Evolutionary conservation across 37 sponge, comb jelly and placozoan species (phyloP).

Genomic region (Axinella damicornis): DNA sequence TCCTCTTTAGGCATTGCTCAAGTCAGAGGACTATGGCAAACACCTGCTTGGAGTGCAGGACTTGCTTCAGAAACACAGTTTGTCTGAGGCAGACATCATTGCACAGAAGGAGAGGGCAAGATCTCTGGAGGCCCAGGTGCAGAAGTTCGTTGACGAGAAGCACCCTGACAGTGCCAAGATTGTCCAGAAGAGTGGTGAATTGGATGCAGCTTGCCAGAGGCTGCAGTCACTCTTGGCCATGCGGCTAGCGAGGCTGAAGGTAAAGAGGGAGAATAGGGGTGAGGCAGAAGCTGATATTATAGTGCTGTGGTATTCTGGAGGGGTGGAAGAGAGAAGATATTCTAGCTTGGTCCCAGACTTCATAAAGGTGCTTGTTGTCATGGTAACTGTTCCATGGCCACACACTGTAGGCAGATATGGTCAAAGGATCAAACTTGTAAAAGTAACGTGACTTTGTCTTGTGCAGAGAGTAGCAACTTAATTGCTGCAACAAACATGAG

Average conservation of each 20-base stretch:
- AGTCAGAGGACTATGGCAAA: slow-evolving; percentile 93
- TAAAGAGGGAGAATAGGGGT: no score
- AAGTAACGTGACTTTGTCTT: no score
- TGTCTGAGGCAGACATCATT: slow-evolving; percentile 84
- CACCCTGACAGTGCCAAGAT: slow-evolving; percentile 81
- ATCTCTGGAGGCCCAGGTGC: slow-evolving; percentile 56
- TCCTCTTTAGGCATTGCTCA: slow-evolving; percentile 60
- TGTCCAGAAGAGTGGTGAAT: slow-evolving; percentile 43
- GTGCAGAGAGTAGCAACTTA: no score
- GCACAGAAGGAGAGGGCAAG: slow-evolving; percentile 73
- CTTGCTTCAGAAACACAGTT: slow-evolving; percentile 91
- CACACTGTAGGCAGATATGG: no score
- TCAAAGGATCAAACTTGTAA: no score
- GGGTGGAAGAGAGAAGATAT: no score
- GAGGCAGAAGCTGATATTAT: no score
- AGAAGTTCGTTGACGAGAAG: slow-evolving; percentile 53
- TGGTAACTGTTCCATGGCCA: no score
- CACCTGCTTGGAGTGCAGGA: slow-evolving; percentile 93
- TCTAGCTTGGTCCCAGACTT: no score
- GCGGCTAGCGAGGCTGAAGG: slow-evolving; percentile 42
- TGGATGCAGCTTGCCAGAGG: slow-evolving; percentile 56
- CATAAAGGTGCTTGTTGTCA: no score
- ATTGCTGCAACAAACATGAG: no score
- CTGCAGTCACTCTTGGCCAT: slow-evolving; percentile 41
- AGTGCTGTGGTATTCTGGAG: no score